Evolutionary conservation across 2,113 vertebrate genomes (phyloP).

Genomic region (Spea multiplicata): DNA sequence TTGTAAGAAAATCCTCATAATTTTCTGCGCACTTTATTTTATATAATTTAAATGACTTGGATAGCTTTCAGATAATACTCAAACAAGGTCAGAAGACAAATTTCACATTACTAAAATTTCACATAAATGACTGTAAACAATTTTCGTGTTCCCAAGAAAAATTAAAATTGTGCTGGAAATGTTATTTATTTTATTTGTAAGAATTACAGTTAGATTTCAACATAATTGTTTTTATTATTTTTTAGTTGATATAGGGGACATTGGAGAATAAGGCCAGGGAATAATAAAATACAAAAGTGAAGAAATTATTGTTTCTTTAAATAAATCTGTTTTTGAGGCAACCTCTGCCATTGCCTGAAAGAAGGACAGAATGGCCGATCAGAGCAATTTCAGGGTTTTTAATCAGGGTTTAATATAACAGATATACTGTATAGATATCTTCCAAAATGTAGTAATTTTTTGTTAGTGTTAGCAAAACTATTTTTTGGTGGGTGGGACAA

Average conservation of each 20-base stretch:
- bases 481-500: too few species aligned
- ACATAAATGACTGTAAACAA: conserved; percentile 15
- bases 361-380: not conserved
- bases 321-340: conserved; percentile 29
- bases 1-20: conserved; percentile 71
- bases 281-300: conserved; percentile 25
- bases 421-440: too few species aligned
- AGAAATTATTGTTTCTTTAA: conserved; percentile 16
- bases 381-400: too few species aligned
- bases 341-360: not conserved
- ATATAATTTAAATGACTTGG: conserved; percentile 67
- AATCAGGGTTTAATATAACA: too few species aligned
- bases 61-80: conserved; percentile 55
- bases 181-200: not conserved
- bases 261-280: conserved; percentile 2
- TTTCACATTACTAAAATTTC: conserved; percentile 28
- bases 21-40: conserved; percentile 73
- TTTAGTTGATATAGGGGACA: conserved; percentile 29
- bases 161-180: not conserved
- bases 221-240: conserved; percentile 1
- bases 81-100: conserved; percentile 36
- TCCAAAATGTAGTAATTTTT: too few species aligned
- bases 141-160: conserved; percentile 17
- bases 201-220: conserved; percentile 20
- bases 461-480: too few species aligned